These are phyloP conservation scores for Invenusta paracnida DNA, from an alignment of 2,888 invertebrate species.

Conservation along the genomic window DNA sequence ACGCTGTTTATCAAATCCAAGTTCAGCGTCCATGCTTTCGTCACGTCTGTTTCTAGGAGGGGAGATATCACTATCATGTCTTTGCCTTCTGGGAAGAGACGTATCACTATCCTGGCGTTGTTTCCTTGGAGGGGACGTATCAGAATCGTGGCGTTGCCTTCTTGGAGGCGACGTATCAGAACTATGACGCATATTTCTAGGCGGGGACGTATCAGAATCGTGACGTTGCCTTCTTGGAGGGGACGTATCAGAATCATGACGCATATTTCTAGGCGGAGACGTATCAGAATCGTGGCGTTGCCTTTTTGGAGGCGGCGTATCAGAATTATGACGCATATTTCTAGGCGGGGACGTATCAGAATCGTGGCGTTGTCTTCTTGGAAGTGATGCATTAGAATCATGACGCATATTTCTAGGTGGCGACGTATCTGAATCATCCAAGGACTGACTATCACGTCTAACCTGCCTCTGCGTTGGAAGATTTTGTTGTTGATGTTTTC, in stretches of 20 bases:
- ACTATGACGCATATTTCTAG: no score
- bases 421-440: no score
- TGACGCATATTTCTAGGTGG: no score
- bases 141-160: no score
- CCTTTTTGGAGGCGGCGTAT: background rate
- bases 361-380: slow-evolving; percentile 51
- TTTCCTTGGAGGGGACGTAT: no score
- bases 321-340: background rate
- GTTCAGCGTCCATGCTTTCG: no score
- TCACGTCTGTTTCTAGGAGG: no score
- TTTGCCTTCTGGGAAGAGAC: no score
- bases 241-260: background rate
- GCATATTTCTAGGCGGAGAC: background rate
- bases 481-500: background rate
- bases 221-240: background rate
- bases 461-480: background rate
- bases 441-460: background rate
- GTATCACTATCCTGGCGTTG: no score
- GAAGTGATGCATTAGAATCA: slow-evolving; percentile 54
- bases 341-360: background rate
- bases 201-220: background rate
- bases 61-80: no score
- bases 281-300: background rate
- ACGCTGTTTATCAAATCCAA: no score
- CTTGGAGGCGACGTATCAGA: no score